These are phyloP conservation scores for Diplolepis rosae DNA, from an alignment of 2,888 invertebrate genomes.

Conservation along the genomic window DNA sequence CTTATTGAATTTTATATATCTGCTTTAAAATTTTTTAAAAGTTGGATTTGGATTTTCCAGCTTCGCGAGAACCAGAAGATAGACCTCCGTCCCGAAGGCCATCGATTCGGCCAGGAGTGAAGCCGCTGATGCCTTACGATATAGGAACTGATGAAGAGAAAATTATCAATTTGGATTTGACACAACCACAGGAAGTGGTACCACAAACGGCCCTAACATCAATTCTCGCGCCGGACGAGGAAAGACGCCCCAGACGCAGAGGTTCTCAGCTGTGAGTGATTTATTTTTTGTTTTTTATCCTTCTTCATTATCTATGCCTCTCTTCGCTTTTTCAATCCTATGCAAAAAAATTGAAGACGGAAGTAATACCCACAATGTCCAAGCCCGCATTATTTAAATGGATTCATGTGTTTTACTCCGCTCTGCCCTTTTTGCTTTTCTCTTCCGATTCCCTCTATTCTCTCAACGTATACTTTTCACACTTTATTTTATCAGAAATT, in stretches of 20 bases:
- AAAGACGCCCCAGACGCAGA: slow-evolving; percentile 83
- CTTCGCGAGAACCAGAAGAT: slow-evolving; percentile 61
- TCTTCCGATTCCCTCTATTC: not conserved
- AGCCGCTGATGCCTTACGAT: slow-evolving; percentile 67
- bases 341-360: not conserved
- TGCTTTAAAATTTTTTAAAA: no score
- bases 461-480: not conserved
- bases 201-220: slow-evolving; percentile 77
- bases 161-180: slow-evolving; percentile 71
- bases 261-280: slow-evolving; percentile 88
- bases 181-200: slow-evolving; percentile 77
- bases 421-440: not conserved
- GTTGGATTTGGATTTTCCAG: no score
- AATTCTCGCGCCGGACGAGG: slow-evolving; percentile 82
- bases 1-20: no score
- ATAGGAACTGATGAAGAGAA: slow-evolving; percentile 66
- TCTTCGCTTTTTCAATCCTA: slow-evolving; percentile 22
- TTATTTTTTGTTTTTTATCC: slow-evolving; percentile 33
- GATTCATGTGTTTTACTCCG: not conserved
- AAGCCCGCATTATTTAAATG: not conserved
- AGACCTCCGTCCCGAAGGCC: slow-evolving; percentile 66
- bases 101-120: slow-evolving; percentile 69
- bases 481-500: not conserved
- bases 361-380: not conserved
- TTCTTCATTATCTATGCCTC: not conserved